Evolutionary conservation across 2,888 invertebrate genomes (phyloP).

Genomic region (Parnassius mnemosyne): DNA sequence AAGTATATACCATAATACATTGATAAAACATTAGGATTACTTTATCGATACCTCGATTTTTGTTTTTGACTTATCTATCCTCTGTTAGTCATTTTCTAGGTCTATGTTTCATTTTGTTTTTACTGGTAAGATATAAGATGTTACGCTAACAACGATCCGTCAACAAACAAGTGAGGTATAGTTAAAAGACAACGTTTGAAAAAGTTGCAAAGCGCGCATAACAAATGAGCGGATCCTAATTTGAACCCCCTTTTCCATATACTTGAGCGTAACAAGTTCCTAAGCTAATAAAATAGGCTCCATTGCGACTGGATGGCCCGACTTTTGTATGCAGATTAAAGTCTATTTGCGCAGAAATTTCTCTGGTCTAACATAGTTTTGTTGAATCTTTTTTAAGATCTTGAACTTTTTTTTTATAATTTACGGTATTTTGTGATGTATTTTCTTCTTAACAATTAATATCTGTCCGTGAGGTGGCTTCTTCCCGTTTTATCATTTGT

Average conservation of each 20-base stretch:
- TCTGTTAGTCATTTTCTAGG: too few relatives aligned
- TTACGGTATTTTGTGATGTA: too few relatives aligned
- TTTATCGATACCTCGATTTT: too few relatives aligned
- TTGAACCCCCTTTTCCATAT: slow-evolving; percentile 20
- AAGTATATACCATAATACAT: too few relatives aligned
- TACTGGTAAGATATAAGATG: slow-evolving; percentile 1
- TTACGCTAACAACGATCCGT: slow-evolving; percentile 8
- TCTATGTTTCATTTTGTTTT: neutral
- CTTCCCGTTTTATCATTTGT: too few relatives aligned
- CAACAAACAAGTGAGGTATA: neutral
- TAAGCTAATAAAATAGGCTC: slow-evolving; percentile 23
- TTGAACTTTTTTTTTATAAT: too few relatives aligned
- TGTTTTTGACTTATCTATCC: too few relatives aligned
- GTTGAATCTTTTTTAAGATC: too few relatives aligned
- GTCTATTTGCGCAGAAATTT: slow-evolving; percentile 16
- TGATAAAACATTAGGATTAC: too few relatives aligned
- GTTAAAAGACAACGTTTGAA: slow-evolving; percentile 13
- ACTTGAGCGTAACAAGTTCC: slow-evolving; percentile 16
- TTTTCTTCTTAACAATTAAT: too few relatives aligned
- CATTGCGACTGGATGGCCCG: slow-evolving; percentile 24
- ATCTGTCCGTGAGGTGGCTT: too few relatives aligned
- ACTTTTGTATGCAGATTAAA: slow-evolving; percentile 20
- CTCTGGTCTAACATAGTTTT: neutral
- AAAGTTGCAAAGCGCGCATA: slow-evolving; percentile 17
- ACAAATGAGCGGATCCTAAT: slow-evolving; percentile 22